A percentile compares a stretch with the other conserved stretches of the same genome.
Conservation (phyloP, 2,113 vertebrate genomes). For the Periophthalmodon schlosseri region DNA sequence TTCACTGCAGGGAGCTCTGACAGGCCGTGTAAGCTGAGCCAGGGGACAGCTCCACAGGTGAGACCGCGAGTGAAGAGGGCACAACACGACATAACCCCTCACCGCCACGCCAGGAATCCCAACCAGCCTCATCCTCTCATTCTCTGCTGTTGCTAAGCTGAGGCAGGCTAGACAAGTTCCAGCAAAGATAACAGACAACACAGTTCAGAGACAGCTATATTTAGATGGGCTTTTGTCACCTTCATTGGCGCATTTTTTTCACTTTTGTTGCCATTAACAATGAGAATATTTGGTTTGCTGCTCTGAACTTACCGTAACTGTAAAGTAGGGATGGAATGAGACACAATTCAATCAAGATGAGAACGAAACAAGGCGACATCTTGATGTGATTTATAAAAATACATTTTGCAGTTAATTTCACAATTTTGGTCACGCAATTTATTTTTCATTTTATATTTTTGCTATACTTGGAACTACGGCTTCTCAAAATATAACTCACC, state of each 20-base stretch:
- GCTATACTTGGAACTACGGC: too few species aligned
- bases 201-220: conserved; percentile 51
- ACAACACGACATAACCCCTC: conserved; percentile 45
- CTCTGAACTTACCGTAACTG: not conserved
- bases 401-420: too few species aligned
- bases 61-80: conserved; percentile 37
- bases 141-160: conserved; percentile 28
- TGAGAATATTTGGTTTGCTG: not conserved
- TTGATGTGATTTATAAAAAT: too few species aligned
- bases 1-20: conserved; percentile 46
- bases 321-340: too few species aligned
- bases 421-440: too few species aligned
- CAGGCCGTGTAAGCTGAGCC: conserved; percentile 61
- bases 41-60: conserved; percentile 48
- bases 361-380: too few species aligned
- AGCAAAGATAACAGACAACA: not conserved
- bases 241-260: conserved; percentile 10
- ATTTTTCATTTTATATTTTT: too few species aligned
- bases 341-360: too few species aligned
- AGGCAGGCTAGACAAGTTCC: conserved; percentile 13
- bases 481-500: too few species aligned
- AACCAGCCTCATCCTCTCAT: conserved; percentile 39
- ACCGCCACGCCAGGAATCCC: conserved; percentile 54
- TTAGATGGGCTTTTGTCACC: conserved; percentile 52
- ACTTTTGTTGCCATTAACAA: not conserved